Evolutionary conservation across 2,113 vertebrate species (phyloP), one percentile per base, ranked within the genome.

Genomic region (Acanthisitta chloris): DNA sequence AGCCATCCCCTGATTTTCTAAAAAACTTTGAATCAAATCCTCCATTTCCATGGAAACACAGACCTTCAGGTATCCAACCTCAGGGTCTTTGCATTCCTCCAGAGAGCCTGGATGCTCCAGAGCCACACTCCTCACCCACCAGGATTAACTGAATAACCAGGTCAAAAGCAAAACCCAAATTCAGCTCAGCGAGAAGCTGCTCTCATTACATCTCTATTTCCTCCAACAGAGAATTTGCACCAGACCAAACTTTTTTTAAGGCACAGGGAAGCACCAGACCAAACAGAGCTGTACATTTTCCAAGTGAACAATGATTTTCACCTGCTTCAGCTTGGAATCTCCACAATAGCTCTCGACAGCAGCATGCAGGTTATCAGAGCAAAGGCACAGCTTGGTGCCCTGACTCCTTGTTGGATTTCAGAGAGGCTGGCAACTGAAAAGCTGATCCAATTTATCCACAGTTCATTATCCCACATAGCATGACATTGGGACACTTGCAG

Each of bases 361-460:
- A 74, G 66, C 86, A 24, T 18, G 2, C 26, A 15, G 71, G 85
- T 72, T 61, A 73, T 67, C 83, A 87, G 70, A 83, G 82, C 80
- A 73, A 91, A 86, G 79, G 61, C 94, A 93, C 91, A 94, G 95
- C 95, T 77, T 80, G 85, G 83, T 96, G 84, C 86, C 90, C 76
- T 18, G 43, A 45, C 94, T 95, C 85, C 95, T 61, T 38, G 67
- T 19, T 91, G 86, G 65, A 94, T 95, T 91, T 95, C 89, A 82
- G 69, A 91, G 84, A 49, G 82, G 43, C 71, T 87, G 87, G 91
- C 86, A 61, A 51, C 72, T 70, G 73, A 84, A 94, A 94, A 94
- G 91, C 88, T 45, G 86, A 90, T 94, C 95, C 94, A 93, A 71
- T 94, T 96, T 94, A 97, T 90, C 69, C 79, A 80, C 90, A 82